These are phyloP conservation scores for Acanthosepion esculentum DNA, from an alignment of 2,888 invertebrate species.

Conservation along the genomic window DNA sequence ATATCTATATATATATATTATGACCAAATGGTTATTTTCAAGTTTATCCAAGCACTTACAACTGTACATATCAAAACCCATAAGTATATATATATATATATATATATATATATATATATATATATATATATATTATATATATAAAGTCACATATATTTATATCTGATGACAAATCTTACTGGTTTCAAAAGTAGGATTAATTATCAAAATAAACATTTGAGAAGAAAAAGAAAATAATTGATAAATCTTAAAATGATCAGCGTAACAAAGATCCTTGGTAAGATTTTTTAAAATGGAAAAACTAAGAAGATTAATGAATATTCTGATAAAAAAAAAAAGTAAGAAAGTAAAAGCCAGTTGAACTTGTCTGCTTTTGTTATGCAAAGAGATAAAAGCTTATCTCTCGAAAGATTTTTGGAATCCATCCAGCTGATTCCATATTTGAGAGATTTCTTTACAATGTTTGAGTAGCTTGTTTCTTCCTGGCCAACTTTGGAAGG, in stretches of 20 bases:
- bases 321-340: neutral
- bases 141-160: neutral
- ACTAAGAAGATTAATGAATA: neutral
- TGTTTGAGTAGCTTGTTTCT: neutral
- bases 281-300: neutral
- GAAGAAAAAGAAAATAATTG: neutral
- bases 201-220: neutral
- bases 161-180: conserved; percentile 33
- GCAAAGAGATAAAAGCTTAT: conserved; percentile 23
- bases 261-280: neutral
- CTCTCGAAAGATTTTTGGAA: neutral
- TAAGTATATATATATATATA: too few species aligned
- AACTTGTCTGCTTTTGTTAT: neutral
- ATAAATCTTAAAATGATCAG: neutral
- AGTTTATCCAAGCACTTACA: too few species aligned
- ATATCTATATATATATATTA: too few species aligned
- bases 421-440: neutral
- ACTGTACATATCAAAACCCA: too few species aligned
- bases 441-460: neutral
- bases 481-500: neutral
- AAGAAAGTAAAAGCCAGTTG: neutral
- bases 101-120: neutral
- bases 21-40: too few species aligned
- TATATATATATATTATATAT: neutral
- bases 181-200: neutral